Evolutionary conservation across 2,888 invertebrate species (phyloP).

Genomic region (Chorisops tibialis): DNA sequence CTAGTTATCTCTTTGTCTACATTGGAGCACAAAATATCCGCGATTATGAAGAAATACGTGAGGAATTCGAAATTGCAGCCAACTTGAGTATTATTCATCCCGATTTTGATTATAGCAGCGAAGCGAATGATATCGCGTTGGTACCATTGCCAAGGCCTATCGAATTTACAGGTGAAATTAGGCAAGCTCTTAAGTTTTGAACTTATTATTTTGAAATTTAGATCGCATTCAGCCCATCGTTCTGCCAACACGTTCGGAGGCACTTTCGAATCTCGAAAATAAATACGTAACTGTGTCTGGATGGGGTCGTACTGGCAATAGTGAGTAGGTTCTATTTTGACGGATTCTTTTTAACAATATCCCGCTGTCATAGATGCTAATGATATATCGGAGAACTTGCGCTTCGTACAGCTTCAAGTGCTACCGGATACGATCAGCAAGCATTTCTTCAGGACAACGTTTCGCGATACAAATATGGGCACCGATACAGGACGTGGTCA

Average conservation of each 20-base stretch:
- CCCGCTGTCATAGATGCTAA: not conserved
- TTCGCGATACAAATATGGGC: not conserved
- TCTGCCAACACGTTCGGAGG: conserved; percentile 1
- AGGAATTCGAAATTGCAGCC: not conserved
- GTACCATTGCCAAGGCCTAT: not conserved
- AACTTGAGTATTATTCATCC: not conserved
- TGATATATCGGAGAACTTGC: too few species aligned
- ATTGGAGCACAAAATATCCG: not conserved
- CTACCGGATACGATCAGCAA: not conserved
- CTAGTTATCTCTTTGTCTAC: too few species aligned
- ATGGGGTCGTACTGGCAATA: conserved; percentile 40
- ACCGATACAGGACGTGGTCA: conserved; percentile 40
- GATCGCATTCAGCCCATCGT: conserved; percentile 35
- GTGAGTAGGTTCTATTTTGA: not conserved
- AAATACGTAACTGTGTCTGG: conserved; percentile 43
- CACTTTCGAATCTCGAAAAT: conserved; percentile 34
- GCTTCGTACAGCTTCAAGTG: not conserved
- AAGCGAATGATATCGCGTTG: conserved; percentile 5
- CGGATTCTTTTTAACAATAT: not conserved
- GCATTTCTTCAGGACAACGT: not conserved
- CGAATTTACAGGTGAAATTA: not conserved
- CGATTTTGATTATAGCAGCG: not conserved
- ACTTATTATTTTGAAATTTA: not conserved
- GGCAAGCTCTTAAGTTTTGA: not conserved
- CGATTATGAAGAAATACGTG: not conserved